Evolutionary conservation across 1,140 invertebrate species (phyloP), one percentile per base, ranked within the genome.

Genomic region (Diorhabda sublineata): DNA sequence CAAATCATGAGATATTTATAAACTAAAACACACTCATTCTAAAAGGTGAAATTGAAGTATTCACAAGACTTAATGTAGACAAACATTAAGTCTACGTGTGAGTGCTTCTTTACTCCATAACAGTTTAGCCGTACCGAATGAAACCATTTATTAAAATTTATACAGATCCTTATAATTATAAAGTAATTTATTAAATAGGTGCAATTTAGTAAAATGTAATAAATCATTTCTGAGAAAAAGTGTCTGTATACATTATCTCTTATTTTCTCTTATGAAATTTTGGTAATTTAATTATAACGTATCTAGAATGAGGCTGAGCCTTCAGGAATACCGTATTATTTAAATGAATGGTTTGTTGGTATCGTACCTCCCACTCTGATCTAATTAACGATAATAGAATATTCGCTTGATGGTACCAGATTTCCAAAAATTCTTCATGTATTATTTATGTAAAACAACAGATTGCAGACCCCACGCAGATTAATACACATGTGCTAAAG

Each of bases 111-210:
- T 52, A 6, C 4, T 52, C 47, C 47, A 52, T 52, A 6, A 52
- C 47, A 52, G 47, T 52, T 52, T 52, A 52, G 47, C 4, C 47
- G 47, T n/a, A 8, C 6, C n/a, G 47, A 52, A 52, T 52, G 47
- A 52, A 52, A 52, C 47, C 47, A 52, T 52, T 52, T 52, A 52
- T 52, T 52, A 52, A 52, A 52, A 52, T 52, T 6, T 52, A 52
- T 52, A 52, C 47, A 52, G 47, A 52, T 52, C 47, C 47, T 52
- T 52, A 52, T 52, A 52, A 52, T 52, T 52, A 52, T 52, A 52
- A 52, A 52, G 47, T 52, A 52, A 52, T 52, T 52, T 52, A 52
- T 52, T 52, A 52, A 52, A 52, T 52, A 52, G 47, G 47, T 52
- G 47, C 47, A 52, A 52, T 52, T 52, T 52, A n/a, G 47, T 52